A percentile compares a stretch with the other conserved stretches of the same genome.
phyloP scores from a whole-genome alignment of 2,797 vertebrate genomes.

The Odontamblyopus rebecca region DNA sequence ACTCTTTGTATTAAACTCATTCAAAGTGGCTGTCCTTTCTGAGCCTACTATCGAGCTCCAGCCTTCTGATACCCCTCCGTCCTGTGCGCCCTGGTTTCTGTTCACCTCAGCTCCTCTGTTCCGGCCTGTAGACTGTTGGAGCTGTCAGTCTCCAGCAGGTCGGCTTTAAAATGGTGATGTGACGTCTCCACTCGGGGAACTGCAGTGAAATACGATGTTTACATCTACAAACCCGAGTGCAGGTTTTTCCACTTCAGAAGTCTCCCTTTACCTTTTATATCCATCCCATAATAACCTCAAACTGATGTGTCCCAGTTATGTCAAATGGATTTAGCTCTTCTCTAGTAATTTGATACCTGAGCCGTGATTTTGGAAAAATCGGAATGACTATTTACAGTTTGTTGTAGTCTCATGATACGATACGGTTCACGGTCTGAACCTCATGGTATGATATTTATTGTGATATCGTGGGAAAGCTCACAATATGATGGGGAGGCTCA shows the following conservation, averaged over 20 bases:
- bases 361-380: not conserved
- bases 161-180: slow-evolving; percentile 30
- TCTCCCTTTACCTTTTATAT: not conserved
- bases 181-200: not conserved
- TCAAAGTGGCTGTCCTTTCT: not conserved
- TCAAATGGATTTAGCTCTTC: not conserved
- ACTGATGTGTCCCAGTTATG: not conserved
- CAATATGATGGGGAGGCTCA: no score
- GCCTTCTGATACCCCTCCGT: not conserved
- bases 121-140: slow-evolving; percentile 10
- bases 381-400: no score
- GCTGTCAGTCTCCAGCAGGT: slow-evolving; percentile 33
- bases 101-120: not conserved
- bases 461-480: no score
- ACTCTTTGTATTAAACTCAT: no score
- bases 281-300: not conserved
- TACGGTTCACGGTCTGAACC: no score
- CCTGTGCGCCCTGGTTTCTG: no score
- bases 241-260: slow-evolving; percentile 8
- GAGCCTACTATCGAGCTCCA: not conserved
- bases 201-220: slow-evolving; percentile 9
- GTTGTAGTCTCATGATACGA: no score
- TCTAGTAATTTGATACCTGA: not conserved
- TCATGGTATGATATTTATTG: no score
- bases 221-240: slow-evolving; percentile 4